Base-by-base conservation (phyloP, 2,888 invertebrate species). In the Acleris emargana region DNA sequence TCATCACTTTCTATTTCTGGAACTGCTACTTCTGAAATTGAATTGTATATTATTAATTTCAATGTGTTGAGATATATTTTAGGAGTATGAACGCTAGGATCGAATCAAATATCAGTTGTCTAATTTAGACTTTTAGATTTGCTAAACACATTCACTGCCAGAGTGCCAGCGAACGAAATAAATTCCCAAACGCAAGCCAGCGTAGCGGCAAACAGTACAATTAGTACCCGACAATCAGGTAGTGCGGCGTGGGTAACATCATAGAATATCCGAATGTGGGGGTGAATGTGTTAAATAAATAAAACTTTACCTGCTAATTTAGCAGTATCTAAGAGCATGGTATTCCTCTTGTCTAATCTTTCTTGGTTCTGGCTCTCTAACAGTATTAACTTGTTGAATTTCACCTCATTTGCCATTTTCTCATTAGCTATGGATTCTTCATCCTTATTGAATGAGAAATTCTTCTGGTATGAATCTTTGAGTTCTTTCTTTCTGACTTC, bases 361-460 rank as follows among this genome's bases (percentile, higher is more conserved):
- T 93, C 88, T 70, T 93, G 91, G 70, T 93, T 90, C 72, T 92
- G 93, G 59, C 87, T 88, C 69, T 92, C 91, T 52, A 93, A 74
- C 47, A 92, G 66, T 42, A 86, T 81, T 13, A 90, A 73, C 72
- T 91, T 89, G 69, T 88, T 91, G 67, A 84, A 87, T 70, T 91
- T 90, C n/a, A 84, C 77, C 70, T 92, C 91, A 72, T 89, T 89
- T 2, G 81, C 77, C 43, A 84, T 85, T 66, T 89, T 90, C 69
- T 91, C 89, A 76, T 91, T 89, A 6, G 87, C 87, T 62, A 89
- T 87, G 70, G 86, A 87, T 59, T 89, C 87, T 68, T 92, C 91
- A 53, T 90, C 89, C 69, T 85, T 88, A 68, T 88, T 91, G 64
- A 90, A 87, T n/a, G 77, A 76, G 13, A 73, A 82, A 64, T 86